Base-by-base conservation (phyloP, 2,888 invertebrate genomes). In the Aphodius sticticus region DNA sequence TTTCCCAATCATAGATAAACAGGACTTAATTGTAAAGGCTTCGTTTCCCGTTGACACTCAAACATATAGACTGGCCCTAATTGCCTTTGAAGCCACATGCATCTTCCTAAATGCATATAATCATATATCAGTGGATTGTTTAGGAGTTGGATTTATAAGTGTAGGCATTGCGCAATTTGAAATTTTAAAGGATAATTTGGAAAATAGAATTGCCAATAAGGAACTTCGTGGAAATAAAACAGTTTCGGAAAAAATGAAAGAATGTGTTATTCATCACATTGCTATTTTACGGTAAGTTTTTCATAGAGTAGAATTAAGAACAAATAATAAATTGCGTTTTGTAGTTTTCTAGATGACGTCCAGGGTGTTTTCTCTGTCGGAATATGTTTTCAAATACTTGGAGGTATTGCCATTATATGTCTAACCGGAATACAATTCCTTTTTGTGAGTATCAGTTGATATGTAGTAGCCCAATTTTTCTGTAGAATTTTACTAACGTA, bases 391-490 rank as follows among this genome's bases (percentile, higher is more conserved):
- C 84, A 83, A 78, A 83, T 81, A 76, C n/a, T 83, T 35, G 81
- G 78, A 16, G 83, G 84, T 69, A 82, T 79, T 37, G 74, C 79
- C 12, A 79, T 78, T 1, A 83, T 84, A 38, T 84, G 84, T 75
- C 78, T 82, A n/a, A 79, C 82, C 35, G 84, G 83, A 26, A 83
- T 84, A 77, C 83, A 82, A 71, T 77, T 84, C 38, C 78, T 81
- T n/a, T 78, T 82, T 76, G 84, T 83, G 81, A 83, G 82, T 79
- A 53, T 53, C 1, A 53, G 3, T 53, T 5, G 7, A 9, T 53
- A 53, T 53, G 12, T 53, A 53, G 53, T 53, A 53, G 12, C 2
- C 7, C 26, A 26, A 26, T 53, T 53, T 9, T 7, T 53, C 2
- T 5, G 12, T 53, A 53, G 53, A 53, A 53, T 9, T n/a, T 53